Conservation (phyloP, 1,140 invertebrate genomes). For the Tetramorium parvispinum region DNA sequence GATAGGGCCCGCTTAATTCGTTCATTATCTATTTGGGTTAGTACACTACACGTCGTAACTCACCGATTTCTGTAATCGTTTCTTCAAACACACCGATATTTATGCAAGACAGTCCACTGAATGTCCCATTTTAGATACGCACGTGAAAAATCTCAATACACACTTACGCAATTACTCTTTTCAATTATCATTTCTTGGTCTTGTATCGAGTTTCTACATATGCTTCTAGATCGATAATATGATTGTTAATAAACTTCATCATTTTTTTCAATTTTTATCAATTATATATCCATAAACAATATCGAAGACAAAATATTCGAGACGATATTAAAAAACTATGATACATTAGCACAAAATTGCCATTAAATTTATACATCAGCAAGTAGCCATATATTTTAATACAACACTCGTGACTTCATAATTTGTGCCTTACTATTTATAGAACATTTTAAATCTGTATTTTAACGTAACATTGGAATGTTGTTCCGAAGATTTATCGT, state of each 20-base stretch:
- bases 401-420: background rate
- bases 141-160: background rate
- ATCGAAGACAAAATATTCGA: background rate
- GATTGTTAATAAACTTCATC: background rate
- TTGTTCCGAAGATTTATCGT: slow-evolving; percentile 1
- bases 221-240: background rate
- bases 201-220: background rate
- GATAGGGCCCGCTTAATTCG: slow-evolving; percentile 72
- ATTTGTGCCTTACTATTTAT: slow-evolving; percentile 3
- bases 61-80: slow-evolving; percentile 36
- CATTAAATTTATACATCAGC: background rate
- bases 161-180: background rate
- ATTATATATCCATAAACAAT: background rate
- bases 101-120: slow-evolving; percentile 4
- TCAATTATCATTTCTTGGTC: background rate
- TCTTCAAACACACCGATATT: slow-evolving; percentile 40
- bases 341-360: background rate
- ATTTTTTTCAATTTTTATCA: background rate
- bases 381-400: background rate
- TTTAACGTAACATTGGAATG: background rate
- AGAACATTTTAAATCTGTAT: slow-evolving; percentile 17
- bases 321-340: background rate
- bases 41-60: slow-evolving; percentile 27
- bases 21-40: slow-evolving; percentile 83
- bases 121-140: slow-evolving; percentile 21